Percentiles rank a stretch among this genome's conserved stretches.
These are phyloP conservation scores for Sthenelais limicola DNA, from an alignment of 2,888 invertebrate species.

Conservation along the genomic window DNA sequence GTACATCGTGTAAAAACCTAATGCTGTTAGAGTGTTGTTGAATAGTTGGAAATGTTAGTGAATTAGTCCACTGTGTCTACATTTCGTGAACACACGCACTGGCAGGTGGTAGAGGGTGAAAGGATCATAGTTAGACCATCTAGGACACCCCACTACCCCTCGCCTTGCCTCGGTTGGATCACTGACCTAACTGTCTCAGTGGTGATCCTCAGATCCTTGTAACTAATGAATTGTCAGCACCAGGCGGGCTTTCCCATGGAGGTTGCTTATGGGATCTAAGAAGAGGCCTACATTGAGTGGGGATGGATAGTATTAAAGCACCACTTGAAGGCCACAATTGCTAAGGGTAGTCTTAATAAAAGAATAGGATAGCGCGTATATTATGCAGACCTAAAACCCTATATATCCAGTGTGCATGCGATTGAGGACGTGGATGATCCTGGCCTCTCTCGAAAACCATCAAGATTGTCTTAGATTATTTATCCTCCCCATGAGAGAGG, in stretches of 20 bases:
- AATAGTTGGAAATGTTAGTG: neutral
- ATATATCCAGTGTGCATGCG: too few species aligned
- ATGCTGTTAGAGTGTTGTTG: neutral
- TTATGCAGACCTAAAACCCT: too few species aligned
- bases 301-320: neutral
- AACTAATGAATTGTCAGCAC: constrained; percentile 36
- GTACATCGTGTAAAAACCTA: neutral
- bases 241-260: constrained; percentile 29
- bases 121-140: constrained; percentile 4
- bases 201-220: constrained; percentile 6
- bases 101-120: neutral
- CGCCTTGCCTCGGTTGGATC: neutral
- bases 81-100: constrained; percentile 15
- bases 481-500: too few species aligned
- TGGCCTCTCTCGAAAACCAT: too few species aligned
- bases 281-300: neutral
- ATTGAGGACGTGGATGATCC: neutral
- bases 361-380: too few species aligned
- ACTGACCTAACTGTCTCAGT: neutral
- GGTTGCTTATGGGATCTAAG: neutral
- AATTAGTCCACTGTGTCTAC: constrained; percentile 4
- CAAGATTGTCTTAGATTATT: too few species aligned
- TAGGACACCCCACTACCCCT: neutral
- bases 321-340: neutral
- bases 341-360: neutral